Percentiles rank a stretch among this genome's conserved stretches.
These are phyloP conservation scores for Equus przewalskii DNA, from an alignment of 2,113 vertebrate genomes.

Conservation along the genomic window DNA sequence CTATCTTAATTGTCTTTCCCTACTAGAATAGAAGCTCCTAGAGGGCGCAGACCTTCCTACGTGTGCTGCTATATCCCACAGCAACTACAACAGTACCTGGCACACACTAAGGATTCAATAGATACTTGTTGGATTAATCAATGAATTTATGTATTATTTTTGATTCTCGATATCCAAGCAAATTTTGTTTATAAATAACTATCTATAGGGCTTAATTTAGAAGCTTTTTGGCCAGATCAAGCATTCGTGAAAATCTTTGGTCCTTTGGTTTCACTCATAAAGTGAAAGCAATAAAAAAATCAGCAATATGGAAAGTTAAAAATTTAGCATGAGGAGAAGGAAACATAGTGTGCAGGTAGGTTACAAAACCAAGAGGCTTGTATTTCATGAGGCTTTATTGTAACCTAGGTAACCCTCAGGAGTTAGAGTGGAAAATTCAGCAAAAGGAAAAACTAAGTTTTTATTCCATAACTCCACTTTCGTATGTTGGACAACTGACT, in stretches of 20 bases:
- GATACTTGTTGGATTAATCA: not conserved
- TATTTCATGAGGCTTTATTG: not conserved
- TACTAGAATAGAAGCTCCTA: not conserved
- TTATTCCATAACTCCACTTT: not conserved
- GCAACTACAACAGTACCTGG: not conserved
- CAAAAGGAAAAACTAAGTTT: not conserved
- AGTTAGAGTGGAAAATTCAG: not conserved
- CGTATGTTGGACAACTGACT: not conserved
- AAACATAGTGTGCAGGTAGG: not conserved
- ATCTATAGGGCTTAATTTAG: not conserved
- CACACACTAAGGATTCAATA: not conserved
- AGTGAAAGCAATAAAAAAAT: not conserved
- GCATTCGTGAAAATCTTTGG: not conserved
- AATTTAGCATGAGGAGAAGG: not conserved
- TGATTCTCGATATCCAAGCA: not conserved
- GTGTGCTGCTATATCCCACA: not conserved
- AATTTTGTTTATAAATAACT: not conserved
- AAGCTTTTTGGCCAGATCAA: not conserved
- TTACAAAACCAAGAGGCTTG: not conserved
- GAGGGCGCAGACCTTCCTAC: not conserved
- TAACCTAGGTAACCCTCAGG: not conserved
- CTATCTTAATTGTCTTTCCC: not conserved
- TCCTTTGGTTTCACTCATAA: not conserved
- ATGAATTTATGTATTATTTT: not conserved
- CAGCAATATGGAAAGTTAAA: not conserved